Evolutionary conservation across 64 coral and sea anemone genomes (phyloP).

Genomic region (Dendrophyllia cribrosa): DNA sequence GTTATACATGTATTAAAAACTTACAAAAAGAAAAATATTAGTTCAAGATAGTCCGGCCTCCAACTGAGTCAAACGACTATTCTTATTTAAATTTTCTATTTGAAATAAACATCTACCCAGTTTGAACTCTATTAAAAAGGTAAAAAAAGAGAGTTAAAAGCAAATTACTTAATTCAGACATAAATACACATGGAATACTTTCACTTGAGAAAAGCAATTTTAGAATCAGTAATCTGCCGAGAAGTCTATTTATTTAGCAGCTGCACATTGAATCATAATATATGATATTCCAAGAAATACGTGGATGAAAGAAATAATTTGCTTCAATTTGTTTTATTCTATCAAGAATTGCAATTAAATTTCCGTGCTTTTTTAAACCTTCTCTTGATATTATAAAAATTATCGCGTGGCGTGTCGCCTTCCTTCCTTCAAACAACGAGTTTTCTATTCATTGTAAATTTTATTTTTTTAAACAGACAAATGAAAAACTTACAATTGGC

Average conservation of each 20-base stretch:
- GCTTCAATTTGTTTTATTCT: not conserved
- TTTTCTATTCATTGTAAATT: not conserved
- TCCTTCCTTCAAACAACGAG: not conserved
- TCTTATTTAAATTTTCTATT: not conserved
- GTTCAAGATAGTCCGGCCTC: not conserved
- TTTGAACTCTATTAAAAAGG: not conserved
- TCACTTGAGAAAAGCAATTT: too few species aligned
- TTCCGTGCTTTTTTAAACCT: not conserved
- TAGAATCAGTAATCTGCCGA: too few species aligned
- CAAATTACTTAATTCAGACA: not conserved
- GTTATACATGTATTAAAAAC: not conserved
- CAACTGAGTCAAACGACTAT: not conserved
- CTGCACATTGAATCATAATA: not conserved
- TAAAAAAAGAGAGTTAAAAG: not conserved
- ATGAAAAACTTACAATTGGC: not conserved
- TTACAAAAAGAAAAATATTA: not conserved
- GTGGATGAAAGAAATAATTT: conserved; percentile 1
- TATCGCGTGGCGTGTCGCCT: not conserved
- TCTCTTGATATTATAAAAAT: not conserved
- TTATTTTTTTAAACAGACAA: not conserved
- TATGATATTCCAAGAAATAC: not conserved
- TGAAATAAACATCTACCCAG: not conserved
- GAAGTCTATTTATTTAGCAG: too few species aligned
- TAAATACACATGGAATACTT: too few species aligned
- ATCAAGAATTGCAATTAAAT: not conserved